Percentiles rank a stretch among this genome's conserved stretches.
Conservation (phyloP, 1,140 invertebrate genomes). For the Triops longicaudatus region DNA sequence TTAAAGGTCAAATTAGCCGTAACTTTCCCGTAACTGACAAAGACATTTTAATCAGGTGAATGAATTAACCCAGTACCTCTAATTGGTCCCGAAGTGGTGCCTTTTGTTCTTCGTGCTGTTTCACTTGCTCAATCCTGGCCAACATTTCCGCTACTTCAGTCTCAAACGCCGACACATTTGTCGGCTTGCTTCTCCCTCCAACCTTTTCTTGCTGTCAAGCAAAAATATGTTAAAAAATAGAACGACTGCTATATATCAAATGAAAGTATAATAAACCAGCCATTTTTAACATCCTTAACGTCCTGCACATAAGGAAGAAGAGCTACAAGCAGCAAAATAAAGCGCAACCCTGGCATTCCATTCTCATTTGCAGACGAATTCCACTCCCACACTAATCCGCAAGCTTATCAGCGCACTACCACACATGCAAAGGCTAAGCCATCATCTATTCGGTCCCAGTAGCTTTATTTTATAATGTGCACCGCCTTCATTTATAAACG, state of each 20-base stretch:
- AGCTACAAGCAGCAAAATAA: too few species aligned
- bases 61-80: constrained; percentile 43
- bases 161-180: constrained; percentile 47
- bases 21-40: too few species aligned
- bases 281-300: too few species aligned
- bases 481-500: neutral
- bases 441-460: too few species aligned
- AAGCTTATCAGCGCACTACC: too few species aligned
- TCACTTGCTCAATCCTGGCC: constrained; percentile 55
- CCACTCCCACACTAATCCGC: too few species aligned
- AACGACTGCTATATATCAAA: neutral
- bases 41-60: constrained; percentile 12
- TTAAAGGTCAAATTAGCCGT: too few species aligned
- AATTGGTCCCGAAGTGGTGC: constrained; percentile 52
- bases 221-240: neutral
- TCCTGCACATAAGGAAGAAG: too few species aligned
- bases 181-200: constrained; percentile 24
- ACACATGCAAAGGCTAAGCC: too few species aligned
- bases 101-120: constrained; percentile 54
- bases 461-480: too few species aligned
- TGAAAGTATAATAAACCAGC: neutral
- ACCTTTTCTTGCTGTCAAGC: neutral
- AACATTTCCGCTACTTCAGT: constrained; percentile 53
- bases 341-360: too few species aligned
- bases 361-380: too few species aligned